Base-by-base conservation (phyloP, 2,888 invertebrate species). In the Creontiades dilutus region DNA sequence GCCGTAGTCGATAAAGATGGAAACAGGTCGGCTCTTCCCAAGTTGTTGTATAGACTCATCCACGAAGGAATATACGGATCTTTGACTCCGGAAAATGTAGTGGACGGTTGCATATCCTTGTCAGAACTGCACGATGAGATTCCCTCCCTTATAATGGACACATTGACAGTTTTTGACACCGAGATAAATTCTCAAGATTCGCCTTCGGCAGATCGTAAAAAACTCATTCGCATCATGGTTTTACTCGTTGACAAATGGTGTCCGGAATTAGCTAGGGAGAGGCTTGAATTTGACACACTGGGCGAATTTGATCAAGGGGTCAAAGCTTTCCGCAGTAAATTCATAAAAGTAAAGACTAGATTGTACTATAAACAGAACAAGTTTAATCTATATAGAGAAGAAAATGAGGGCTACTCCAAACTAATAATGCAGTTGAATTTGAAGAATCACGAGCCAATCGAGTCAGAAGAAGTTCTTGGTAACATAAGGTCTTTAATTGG, bases 311-410 rank as follows among this genome's bases (percentile, higher is more conserved):
- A 98, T 37, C 96, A 98, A 91, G 97, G 97, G 92, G 98, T 98
- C 93, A 97, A 97, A 93, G 96, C 96, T 92, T 98, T 98, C 94
- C 97, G 97, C 93, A 97, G 97, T 80, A 98, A 98, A 93, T 99
- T 98, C 93, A 99, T 99, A 92, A 98, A 98, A 95, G 97, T 98
- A 90, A 99, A 99, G 94, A 99, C 99, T 84, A 98, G 98, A 94
- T 94, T 99, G 93, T 99, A 98, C 98, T 99, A 99, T 94, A 99
- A 99, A 93, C 99, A 99, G 94, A 96, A 99, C 92, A 99, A 99
- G 93, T 99, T 99, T 94, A 99, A 99, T 94, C 95, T 99, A 92
- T 97, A 99, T 93, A 95, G 99, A 89, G 99, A 99, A 94, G 99
- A 99, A 94, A 98, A 97, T 94, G 99, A 99, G 94, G 99, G 99